Conservation (phyloP, 2,113 vertebrate species). For the Gnathonemus echidnorhynchus region DNA sequence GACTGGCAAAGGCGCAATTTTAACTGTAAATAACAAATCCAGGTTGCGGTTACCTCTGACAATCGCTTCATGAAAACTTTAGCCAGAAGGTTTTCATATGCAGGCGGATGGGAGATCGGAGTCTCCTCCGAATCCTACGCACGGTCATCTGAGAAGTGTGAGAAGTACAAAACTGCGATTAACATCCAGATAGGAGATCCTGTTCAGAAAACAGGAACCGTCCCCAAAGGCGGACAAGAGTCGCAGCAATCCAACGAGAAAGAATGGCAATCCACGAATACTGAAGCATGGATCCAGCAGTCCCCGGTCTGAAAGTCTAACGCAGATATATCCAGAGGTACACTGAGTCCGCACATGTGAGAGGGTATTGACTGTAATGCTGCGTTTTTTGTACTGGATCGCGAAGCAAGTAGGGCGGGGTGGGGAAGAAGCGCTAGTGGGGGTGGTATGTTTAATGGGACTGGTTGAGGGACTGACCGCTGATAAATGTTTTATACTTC, state of each 20-base stretch:
- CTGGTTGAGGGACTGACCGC: conserved; percentile 44
- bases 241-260: conserved; percentile 11
- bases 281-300: conserved; percentile 13
- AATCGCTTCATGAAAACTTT: conserved; percentile 22
- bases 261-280: not conserved
- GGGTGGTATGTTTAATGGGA: conserved; percentile 29
- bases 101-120: conserved; percentile 12
- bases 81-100: conserved; percentile 9
- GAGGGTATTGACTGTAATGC: conserved; percentile 1
- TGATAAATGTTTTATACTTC: conserved; percentile 72
- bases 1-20: not conserved
- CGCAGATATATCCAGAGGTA: conserved; percentile 16
- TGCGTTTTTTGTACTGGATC: conserved; percentile 4
- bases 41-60: conserved; percentile 1
- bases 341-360: not conserved
- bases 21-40: conserved; percentile 16
- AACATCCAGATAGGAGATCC: conserved; percentile 21
- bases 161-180: conserved; percentile 13
- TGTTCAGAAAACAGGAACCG: not conserved
- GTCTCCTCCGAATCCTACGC: conserved; percentile 18
- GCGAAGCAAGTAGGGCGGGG: conserved; percentile 34
- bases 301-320: not conserved
- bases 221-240: conserved; percentile 6
- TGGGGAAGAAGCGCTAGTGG: conserved; percentile 15
- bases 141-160: conserved; percentile 19